Evolutionary conservation across 2,113 vertebrate genomes (phyloP), one percentile per base, ranked within the genome.

Genomic region (Sinocyclocheilus anshuiensis): DNA sequence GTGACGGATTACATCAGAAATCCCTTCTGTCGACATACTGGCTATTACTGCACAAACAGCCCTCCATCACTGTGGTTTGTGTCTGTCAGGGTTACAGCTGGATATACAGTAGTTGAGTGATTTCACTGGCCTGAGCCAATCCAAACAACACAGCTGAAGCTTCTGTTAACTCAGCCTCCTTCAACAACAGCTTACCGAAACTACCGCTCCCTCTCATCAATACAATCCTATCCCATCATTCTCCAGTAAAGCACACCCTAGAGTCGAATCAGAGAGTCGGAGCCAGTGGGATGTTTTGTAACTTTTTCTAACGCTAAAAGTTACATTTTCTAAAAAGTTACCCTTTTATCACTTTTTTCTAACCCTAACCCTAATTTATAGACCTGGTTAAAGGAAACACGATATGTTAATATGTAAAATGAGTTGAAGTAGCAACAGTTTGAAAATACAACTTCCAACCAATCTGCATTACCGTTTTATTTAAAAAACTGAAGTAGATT

Each of bases 51-150:
- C 45, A 12, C 45, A 48, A 48, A 4, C 45, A 48, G 45, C 45
- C 3, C 12, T 12, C 11, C 12, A 3, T 45, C 12, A 13, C 12
- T 13, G 48, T 48, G 72, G n/a, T 86, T 9, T 42, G 16, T 55
- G 45, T 86, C 77, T n/a, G 69, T 83, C 11, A 57, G 63, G 53
- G 33, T 65, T 69, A 65, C 88, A 90, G 87, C 89, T 90, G 88
- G 81, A 77, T 86, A 20, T 61, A 29, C 29, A 29, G 29, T 29
- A 65, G 65, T 75, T 33, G 50, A 59, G 42, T 13, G 45, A 16
- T 55, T 65, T 24, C 59, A 45, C 0, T 61, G n/a, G 5, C 11
- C 42, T 1, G 75, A 84, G 79, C 84, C 86, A 87, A 79, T 79
- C 33, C 81, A 91, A 91, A 89, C 88, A 48, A 91, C 61, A 26